Percentiles rank a stretch among this genome's conserved stretches.
These are phyloP conservation scores for Euglossa dilemma DNA, from an alignment of 1,140 invertebrate genomes.

Conservation along the genomic window DNA sequence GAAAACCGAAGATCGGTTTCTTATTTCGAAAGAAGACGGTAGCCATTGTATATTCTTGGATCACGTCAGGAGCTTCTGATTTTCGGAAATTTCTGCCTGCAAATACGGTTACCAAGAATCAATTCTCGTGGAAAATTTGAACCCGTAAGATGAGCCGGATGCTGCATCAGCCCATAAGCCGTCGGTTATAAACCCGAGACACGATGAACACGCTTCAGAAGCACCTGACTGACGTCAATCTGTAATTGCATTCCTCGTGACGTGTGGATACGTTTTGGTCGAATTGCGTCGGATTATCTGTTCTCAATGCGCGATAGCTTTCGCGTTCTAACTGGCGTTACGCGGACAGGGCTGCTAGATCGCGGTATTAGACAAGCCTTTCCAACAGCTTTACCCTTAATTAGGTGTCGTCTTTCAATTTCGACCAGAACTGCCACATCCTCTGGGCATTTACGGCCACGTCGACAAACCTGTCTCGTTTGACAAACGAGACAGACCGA, in stretches of 20 bases:
- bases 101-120: too few relatives aligned
- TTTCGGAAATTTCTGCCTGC: too few relatives aligned
- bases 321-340: conserved; percentile 23
- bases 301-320: conserved; percentile 45
- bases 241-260: conserved; percentile 64
- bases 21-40: too few relatives aligned
- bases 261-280: conserved; percentile 63
- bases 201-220: conserved; percentile 52
- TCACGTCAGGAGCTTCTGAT: too few relatives aligned
- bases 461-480: too few relatives aligned
- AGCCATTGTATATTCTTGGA: neutral
- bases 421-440: too few relatives aligned
- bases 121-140: neutral
- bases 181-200: conserved; percentile 47
- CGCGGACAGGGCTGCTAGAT: neutral
- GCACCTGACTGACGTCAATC: conserved; percentile 63
- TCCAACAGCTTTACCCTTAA: conserved; percentile 23
- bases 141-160: neutral
- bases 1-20: too few relatives aligned
- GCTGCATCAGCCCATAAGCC: conserved; percentile 7
- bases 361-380: neutral
- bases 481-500: too few relatives aligned
- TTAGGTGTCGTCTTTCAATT: conserved; percentile 28
- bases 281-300: conserved; percentile 60
- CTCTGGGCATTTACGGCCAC: neutral